Conservation (phyloP, 2,888 invertebrate species). For the Melolontha melolontha region DNA sequence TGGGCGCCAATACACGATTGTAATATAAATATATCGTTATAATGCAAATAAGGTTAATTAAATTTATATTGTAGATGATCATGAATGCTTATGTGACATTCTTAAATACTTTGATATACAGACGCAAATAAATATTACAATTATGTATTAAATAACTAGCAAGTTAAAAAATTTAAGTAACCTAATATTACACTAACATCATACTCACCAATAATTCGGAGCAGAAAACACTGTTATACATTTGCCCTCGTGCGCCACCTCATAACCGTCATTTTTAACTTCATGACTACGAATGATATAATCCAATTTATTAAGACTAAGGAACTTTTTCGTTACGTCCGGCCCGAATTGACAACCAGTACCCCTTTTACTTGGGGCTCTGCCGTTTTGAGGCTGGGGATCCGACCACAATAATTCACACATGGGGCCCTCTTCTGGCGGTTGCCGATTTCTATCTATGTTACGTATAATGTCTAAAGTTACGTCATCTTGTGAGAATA, state of each 20-base stretch:
- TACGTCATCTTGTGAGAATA: slow-evolving; percentile 93
- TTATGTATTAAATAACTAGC: too few relatives aligned
- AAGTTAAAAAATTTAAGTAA: too few relatives aligned
- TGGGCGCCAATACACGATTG: too few relatives aligned
- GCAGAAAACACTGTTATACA: slow-evolving; percentile 99
- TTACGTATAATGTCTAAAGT: slow-evolving; percentile 92
- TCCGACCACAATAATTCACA: slow-evolving; percentile 99
- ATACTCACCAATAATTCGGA: slow-evolving; percentile 95
- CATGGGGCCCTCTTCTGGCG: slow-evolving; percentile 97
- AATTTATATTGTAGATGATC: too few relatives aligned
- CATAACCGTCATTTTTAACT: slow-evolving; percentile 96
- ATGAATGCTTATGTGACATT: too few relatives aligned
- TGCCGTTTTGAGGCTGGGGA: slow-evolving; percentile 90
- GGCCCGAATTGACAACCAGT: slow-evolving; percentile 99
- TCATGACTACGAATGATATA: slow-evolving; percentile 98
- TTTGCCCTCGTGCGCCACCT: slow-evolving; percentile 92
- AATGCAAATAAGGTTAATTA: too few relatives aligned
- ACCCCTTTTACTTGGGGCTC: slow-evolving; percentile 95
- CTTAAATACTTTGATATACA: too few relatives aligned
- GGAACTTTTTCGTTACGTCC: slow-evolving; percentile 91
- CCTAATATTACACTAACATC: neutral
- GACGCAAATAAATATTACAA: too few relatives aligned
- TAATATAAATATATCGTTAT: too few relatives aligned
- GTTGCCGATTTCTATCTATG: slow-evolving; percentile 94
- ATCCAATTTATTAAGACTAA: slow-evolving; percentile 86